These are phyloP conservation scores for Antheraea mylitta DNA, from an alignment of 1,140 invertebrate species.

Conservation along the genomic window DNA sequence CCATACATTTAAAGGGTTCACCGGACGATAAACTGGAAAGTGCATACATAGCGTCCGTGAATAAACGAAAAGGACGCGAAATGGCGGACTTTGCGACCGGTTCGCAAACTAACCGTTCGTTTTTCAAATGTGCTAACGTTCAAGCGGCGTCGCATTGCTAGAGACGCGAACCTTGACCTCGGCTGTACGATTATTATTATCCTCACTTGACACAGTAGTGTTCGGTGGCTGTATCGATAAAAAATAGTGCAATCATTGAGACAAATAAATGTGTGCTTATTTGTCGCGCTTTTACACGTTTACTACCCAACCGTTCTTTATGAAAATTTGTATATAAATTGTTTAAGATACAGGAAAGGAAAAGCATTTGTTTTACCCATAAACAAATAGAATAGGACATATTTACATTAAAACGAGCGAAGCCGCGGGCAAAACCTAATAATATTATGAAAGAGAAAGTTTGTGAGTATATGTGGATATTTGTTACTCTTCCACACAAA, in stretches of 20 bases:
- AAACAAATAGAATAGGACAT: too few relatives aligned
- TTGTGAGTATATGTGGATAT: too few relatives aligned
- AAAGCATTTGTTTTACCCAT: too few relatives aligned
- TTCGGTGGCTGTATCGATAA: background rate
- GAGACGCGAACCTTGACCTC: constrained; percentile 35
- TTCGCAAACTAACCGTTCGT: background rate
- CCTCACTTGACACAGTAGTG: constrained; percentile 6
- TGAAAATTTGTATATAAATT: too few relatives aligned
- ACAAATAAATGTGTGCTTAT: too few relatives aligned
- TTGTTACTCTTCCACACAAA: too few relatives aligned
- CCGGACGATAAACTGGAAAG: background rate
- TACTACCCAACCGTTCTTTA: too few relatives aligned
- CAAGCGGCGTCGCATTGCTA: constrained; percentile 1
- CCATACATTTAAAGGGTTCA: background rate
- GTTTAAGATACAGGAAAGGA: too few relatives aligned
- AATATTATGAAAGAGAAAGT: too few relatives aligned
- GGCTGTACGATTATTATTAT: constrained; percentile 24
- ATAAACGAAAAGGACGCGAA: background rate
- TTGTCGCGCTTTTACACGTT: too few relatives aligned
- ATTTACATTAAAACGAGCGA: too few relatives aligned
- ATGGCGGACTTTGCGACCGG: background rate
- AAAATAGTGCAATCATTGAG: background rate
- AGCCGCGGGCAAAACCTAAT: too few relatives aligned
- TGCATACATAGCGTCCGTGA: background rate
- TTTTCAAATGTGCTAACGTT: constrained; percentile 10